Conservation (phyloP, 2,797 vertebrate species). For the Rousettus madagascariensis region DNA sequence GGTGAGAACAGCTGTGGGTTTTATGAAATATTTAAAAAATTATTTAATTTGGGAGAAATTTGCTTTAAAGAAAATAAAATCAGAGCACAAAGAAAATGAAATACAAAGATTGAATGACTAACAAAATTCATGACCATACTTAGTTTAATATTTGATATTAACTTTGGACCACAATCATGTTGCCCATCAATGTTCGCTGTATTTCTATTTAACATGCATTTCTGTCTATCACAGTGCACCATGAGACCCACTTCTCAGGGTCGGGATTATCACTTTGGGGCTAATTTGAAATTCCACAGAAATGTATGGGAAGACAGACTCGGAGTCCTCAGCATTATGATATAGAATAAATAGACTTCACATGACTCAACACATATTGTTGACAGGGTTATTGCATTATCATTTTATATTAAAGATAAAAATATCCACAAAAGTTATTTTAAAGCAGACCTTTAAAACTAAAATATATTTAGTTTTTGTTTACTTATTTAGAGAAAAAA, state of each 20-base stretch:
- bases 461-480: not conserved
- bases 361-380: not conserved
- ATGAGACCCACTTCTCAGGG: not conserved
- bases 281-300: not conserved
- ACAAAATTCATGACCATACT: not conserved
- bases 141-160: not conserved
- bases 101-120: not conserved
- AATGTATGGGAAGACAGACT: not conserved
- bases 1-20: not conserved
- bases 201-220: not conserved
- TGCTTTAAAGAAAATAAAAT: conserved; percentile 1
- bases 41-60: not conserved
- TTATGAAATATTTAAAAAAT: not conserved
- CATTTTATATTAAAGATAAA: not conserved
- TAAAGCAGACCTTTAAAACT: not conserved
- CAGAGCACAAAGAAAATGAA: not conserved
- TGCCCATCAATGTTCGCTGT: not conserved
- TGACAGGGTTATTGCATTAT: not conserved
- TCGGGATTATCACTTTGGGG: not conserved
- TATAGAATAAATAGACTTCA: not conserved
- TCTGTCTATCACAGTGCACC: not conserved
- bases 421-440: not conserved
- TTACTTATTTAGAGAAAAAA: not conserved
- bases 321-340: not conserved
- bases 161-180: not conserved